Evolutionary conservation across 2,797 vertebrate species (phyloP).

Genomic region (Bryconaethiops microstoma): DNA sequence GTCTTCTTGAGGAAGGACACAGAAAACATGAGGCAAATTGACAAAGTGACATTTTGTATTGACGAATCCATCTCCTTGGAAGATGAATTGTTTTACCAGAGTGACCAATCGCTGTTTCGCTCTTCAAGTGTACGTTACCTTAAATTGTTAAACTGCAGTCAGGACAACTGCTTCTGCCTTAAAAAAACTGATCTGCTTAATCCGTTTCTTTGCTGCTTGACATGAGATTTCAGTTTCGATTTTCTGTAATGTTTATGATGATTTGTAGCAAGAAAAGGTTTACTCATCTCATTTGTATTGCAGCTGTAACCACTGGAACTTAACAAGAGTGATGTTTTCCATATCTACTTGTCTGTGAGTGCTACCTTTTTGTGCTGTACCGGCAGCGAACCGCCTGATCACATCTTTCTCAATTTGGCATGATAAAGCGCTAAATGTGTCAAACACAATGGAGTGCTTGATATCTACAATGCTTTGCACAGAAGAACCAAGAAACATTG

Average conservation of each 20-base stretch:
- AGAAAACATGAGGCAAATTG: background rate
- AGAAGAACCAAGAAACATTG: background rate
- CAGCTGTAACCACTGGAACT: conserved; percentile 11
- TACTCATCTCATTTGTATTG: conserved; percentile 2
- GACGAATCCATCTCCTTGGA: conserved; percentile 6
- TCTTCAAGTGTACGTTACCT: background rate
- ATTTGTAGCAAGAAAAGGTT: background rate
- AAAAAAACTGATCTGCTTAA: conserved; percentile 7
- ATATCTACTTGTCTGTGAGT: background rate
- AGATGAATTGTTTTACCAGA: background rate
- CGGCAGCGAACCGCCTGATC: background rate
- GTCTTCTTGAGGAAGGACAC: background rate
- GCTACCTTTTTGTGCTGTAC: background rate
- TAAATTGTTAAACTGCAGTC: background rate
- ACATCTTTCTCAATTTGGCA: background rate
- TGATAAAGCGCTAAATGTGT: background rate
- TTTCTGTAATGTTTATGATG: background rate
- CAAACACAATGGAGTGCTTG: background rate
- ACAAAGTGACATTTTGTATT: background rate
- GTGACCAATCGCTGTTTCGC: background rate
- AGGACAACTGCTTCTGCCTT: background rate
- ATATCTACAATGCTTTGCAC: background rate
- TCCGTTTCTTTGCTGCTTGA: background rate
- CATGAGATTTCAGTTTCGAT: background rate
- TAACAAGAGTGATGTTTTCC: background rate